Percentiles rank a stretch among this genome's conserved stretches.
These are phyloP conservation scores for Hydrotaea cyrtoneurina DNA, from an alignment of 2,888 invertebrate species.

Conservation along the genomic window DNA sequence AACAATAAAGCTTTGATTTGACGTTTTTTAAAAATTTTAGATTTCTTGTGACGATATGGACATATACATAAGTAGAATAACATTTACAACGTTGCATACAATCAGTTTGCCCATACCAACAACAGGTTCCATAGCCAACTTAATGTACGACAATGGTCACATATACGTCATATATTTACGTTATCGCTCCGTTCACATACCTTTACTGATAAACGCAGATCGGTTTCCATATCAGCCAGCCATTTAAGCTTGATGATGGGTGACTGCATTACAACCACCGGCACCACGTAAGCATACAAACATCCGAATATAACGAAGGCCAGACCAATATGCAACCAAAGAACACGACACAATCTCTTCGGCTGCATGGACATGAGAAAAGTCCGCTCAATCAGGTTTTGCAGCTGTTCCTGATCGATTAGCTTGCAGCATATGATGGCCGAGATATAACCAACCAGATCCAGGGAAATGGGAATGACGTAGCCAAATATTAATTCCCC, in stretches of 20 bases:
- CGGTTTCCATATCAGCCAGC: slow-evolving; percentile 21
- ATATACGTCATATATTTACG: background rate
- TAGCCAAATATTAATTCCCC: slow-evolving; percentile 25
- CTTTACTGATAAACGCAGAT: slow-evolving; percentile 18
- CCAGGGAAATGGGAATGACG: slow-evolving; percentile 86
- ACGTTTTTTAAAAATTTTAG: no score
- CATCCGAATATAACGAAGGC: slow-evolving; percentile 25
- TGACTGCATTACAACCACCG: slow-evolving; percentile 29
- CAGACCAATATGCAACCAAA: slow-evolving; percentile 31
- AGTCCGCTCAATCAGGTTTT: slow-evolving; percentile 82
- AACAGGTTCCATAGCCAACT: no score
- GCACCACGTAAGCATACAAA: slow-evolving; percentile 29
- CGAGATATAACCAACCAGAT: slow-evolving; percentile 87
- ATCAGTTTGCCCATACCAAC: no score
- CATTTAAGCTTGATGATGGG: slow-evolving; percentile 22
- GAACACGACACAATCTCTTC: slow-evolving; percentile 24
- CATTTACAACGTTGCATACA: no score
- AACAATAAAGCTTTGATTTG: no score
- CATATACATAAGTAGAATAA: no score
- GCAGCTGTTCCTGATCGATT: slow-evolving; percentile 90
- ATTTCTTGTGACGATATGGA: no score
- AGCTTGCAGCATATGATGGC: slow-evolving; percentile 88
- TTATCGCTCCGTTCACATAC: slow-evolving; percentile 4
- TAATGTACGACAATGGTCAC: no score
- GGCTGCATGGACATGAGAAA: slow-evolving; percentile 43